phyloP scores from a whole-genome alignment of 92 coral and sea anemone genomes.

The Umimayanthus chanpuru region DNA sequence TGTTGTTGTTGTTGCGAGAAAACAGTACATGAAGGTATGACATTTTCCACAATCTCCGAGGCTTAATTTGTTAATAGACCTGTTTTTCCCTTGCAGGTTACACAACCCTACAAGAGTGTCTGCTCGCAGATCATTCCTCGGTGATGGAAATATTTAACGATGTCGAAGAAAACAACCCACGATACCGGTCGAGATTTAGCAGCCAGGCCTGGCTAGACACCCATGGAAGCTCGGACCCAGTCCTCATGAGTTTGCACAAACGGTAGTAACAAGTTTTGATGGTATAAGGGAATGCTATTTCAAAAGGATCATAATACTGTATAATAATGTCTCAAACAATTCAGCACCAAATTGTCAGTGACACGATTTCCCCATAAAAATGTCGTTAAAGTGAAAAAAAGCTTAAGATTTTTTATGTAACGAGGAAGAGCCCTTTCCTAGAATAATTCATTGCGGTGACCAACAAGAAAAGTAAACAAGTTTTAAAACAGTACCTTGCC shows the following conservation, averaged over 20 bases:
- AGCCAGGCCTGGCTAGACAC: constrained; percentile 36
- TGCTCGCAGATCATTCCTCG: constrained; percentile 10
- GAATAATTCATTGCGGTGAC: too few species aligned
- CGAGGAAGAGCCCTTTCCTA: too few species aligned
- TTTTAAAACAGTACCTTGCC: too few species aligned
- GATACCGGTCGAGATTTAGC: constrained; percentile 33
- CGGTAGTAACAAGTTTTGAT: background rate
- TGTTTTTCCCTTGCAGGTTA: background rate
- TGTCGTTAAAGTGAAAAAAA: too few species aligned
- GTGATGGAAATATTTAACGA: background rate
- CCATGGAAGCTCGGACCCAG: constrained; percentile 25
- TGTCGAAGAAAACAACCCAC: background rate
- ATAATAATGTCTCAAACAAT: too few species aligned
- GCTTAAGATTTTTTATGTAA: too few species aligned
- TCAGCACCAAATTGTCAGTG: too few species aligned
- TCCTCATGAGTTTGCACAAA: constrained; percentile 18
- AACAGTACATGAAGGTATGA: background rate
- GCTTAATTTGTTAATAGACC: too few species aligned
- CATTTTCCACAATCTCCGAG: too few species aligned
- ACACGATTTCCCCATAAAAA: too few species aligned
- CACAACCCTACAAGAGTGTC: constrained; percentile 19
- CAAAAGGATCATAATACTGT: background rate
- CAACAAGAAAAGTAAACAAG: too few species aligned
- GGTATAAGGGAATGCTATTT: background rate
- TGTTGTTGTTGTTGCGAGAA: background rate